Conservation (phyloP, 2,888 invertebrate species). For the Melolontha melolontha region DNA sequence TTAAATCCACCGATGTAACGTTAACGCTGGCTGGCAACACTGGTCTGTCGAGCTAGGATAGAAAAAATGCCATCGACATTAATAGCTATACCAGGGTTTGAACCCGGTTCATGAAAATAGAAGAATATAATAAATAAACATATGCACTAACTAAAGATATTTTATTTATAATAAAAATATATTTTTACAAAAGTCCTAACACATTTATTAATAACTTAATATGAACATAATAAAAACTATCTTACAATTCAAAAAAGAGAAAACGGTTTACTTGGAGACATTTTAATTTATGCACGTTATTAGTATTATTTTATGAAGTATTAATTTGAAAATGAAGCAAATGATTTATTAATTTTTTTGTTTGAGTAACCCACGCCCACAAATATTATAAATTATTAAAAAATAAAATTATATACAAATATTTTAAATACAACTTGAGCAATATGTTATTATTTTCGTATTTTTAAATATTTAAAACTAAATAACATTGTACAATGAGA, state of each 20-base stretch:
- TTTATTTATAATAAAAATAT: constrained; percentile 45
- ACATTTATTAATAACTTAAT: constrained; percentile 37
- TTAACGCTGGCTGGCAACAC: too few species aligned
- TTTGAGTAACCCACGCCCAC: constrained; percentile 47
- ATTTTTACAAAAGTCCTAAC: constrained; percentile 42
- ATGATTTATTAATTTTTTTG: constrained; percentile 38
- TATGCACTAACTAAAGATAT: constrained; percentile 23
- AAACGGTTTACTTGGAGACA: constrained; percentile 24
- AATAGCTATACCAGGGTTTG: too few species aligned
- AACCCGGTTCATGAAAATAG: too few species aligned
- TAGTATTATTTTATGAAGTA: constrained; percentile 33
- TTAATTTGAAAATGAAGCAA: constrained; percentile 6
- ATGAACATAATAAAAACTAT: constrained; percentile 17
- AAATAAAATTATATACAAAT: constrained; percentile 46
- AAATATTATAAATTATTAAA: constrained; percentile 41
- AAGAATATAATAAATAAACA: too few species aligned
- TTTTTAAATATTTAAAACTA: constrained; percentile 41
- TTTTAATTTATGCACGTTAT: constrained; percentile 13
- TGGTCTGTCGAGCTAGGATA: too few species aligned
- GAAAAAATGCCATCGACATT: too few species aligned
- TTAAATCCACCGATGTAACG: too few species aligned
- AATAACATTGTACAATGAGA: constrained; percentile 45
- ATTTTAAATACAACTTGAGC: constrained; percentile 46
- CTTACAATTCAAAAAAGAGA: not conserved
- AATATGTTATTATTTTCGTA: constrained; percentile 32